A percentile compares a stretch with the other conserved stretches of the same genome.
Evolutionary conservation across 1,140 invertebrate species (phyloP).

Genomic region (Atopsyche davidsoni): DNA sequence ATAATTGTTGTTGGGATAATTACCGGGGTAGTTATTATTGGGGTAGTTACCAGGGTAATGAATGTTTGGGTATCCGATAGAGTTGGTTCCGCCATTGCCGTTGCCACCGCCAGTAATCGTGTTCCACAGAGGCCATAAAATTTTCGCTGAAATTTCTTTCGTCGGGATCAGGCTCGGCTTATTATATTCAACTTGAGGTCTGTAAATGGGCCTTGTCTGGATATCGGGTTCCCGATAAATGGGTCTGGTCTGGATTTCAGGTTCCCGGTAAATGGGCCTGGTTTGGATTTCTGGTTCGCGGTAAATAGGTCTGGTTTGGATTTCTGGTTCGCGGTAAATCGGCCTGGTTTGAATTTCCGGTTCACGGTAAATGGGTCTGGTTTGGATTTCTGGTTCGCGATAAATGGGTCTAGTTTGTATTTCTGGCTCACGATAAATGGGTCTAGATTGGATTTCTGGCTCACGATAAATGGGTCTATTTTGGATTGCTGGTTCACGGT

Average conservation of each 20-base stretch:
- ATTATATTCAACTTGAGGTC: slow-evolving; percentile 2
- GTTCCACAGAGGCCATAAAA: slow-evolving; percentile 22
- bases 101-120: slow-evolving; percentile 12
- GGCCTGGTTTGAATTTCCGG: slow-evolving; percentile 6
- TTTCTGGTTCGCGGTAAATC: slow-evolving; percentile 2
- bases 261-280: slow-evolving; percentile 4
- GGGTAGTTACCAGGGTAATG: slow-evolving; percentile 23
- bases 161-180: neutral
- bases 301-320: neutral
- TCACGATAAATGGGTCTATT: slow-evolving; percentile 8
- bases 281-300: neutral
- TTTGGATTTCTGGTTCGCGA: slow-evolving; percentile 3
- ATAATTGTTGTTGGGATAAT: neutral
- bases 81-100: slow-evolving; percentile 4
- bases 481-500: slow-evolving; percentile 1
- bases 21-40: slow-evolving; percentile 2
- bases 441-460: slow-evolving; percentile 1
- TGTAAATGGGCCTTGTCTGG: slow-evolving; percentile 9
- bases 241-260: slow-evolving; percentile 1
- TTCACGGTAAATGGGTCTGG: neutral
- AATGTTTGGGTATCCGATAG: slow-evolving; percentile 18
- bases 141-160: slow-evolving; percentile 14
- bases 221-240: neutral
- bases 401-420: slow-evolving; percentile 18
- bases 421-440: neutral